Percentiles rank a stretch among this genome's conserved stretches.
Evolutionary conservation across 2,113 vertebrate genomes (phyloP).

Genomic region (Oreocharis arfaki): DNA sequence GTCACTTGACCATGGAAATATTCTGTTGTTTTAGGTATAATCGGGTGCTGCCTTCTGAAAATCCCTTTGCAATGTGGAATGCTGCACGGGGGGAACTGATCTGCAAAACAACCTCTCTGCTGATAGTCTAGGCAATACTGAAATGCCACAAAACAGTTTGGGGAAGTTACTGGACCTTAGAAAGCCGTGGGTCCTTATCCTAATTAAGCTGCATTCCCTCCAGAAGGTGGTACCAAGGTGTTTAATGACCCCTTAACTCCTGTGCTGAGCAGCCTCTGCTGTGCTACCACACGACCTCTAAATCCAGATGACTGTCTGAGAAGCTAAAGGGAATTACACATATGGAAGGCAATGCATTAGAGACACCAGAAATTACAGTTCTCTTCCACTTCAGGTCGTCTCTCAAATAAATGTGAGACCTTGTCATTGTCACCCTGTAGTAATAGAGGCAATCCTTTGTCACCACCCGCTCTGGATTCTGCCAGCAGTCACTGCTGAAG

Average conservation of each 20-base stretch:
- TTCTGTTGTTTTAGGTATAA: background rate
- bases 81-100: background rate
- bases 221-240: background rate
- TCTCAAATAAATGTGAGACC: background rate
- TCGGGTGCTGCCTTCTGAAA: background rate
- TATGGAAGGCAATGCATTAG: background rate
- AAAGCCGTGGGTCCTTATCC: background rate
- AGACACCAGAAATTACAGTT: background rate
- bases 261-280: background rate
- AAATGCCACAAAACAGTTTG: background rate
- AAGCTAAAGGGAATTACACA: background rate
- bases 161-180: background rate
- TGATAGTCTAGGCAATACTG: background rate
- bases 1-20: background rate
- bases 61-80: background rate
- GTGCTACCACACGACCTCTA: background rate
- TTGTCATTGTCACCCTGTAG: background rate
- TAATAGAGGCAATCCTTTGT: background rate
- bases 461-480: background rate
- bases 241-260: background rate
- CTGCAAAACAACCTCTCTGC: background rate
- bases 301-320: background rate
- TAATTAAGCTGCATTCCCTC: background rate
- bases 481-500: background rate
- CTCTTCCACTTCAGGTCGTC: background rate